These are phyloP conservation scores for Sebastes miniatus DNA, from an alignment of 2,797 vertebrate genomes.

Conservation along the genomic window DNA sequence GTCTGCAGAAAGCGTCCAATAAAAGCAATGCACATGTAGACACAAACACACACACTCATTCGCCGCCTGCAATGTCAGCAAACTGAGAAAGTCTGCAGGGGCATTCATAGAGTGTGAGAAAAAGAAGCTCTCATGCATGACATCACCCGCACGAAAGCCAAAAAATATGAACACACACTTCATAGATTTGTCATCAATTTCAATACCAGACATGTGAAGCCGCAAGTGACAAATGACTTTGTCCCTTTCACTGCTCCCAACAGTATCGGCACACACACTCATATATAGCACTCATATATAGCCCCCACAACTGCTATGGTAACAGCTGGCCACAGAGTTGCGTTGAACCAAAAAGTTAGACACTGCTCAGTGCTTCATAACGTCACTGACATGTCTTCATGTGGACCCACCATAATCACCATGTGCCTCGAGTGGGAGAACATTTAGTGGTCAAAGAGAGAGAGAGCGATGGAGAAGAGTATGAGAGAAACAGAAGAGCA, in stretches of 20 bases:
- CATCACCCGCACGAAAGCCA: slow-evolving; percentile 60
- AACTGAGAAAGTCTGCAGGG: slow-evolving; percentile 52
- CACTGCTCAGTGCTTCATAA: slow-evolving; percentile 60
- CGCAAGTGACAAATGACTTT: slow-evolving; percentile 74
- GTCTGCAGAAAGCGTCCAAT: slow-evolving; percentile 48
- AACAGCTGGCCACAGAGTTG: slow-evolving; percentile 63
- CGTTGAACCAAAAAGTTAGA: slow-evolving; percentile 53
- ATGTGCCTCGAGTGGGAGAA: slow-evolving; percentile 63
- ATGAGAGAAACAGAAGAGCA: slow-evolving; percentile 14
- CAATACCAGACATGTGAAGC: slow-evolving; percentile 67
- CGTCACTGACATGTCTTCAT: slow-evolving; percentile 73
- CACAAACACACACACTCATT: slow-evolving; percentile 16
- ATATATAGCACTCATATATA: slow-evolving; percentile 3
- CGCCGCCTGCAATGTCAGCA: slow-evolving; percentile 56
- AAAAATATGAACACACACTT: slow-evolving; percentile 42
- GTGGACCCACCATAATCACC: slow-evolving; percentile 69
- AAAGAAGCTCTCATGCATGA: slow-evolving; percentile 57
- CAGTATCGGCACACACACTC: slow-evolving; percentile 1
- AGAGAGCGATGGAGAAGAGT: slow-evolving; percentile 10
- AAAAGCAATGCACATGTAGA: slow-evolving; percentile 38
- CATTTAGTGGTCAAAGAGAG: slow-evolving; percentile 63
- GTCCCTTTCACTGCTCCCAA: slow-evolving; percentile 38
- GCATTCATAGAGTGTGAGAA: slow-evolving; percentile 52
- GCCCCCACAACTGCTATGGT: slow-evolving; percentile 39
- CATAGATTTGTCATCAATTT: slow-evolving; percentile 71